These are phyloP conservation scores for Teleogryllus oceanicus DNA, from an alignment of 2,888 invertebrate genomes.

Conservation along the genomic window DNA sequence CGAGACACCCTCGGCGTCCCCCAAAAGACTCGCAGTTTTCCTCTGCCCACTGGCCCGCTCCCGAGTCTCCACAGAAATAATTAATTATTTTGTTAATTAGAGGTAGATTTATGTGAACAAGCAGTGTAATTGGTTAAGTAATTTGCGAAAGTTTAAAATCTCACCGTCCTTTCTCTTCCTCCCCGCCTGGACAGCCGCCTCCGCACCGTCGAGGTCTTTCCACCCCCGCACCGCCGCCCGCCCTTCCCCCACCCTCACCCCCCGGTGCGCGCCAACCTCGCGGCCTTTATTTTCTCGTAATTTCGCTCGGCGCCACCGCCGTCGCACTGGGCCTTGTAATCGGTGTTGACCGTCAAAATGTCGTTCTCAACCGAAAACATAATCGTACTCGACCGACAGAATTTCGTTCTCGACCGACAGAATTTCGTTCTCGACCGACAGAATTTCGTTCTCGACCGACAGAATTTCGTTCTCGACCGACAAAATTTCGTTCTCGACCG, in stretches of 20 bases:
- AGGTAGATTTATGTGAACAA: slow-evolving; percentile 18
- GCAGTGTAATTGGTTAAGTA: slow-evolving; percentile 18
- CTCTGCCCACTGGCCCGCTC: neutral
- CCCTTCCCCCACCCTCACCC: too few species aligned
- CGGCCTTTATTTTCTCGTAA: slow-evolving; percentile 7
- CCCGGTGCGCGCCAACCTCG: neutral
- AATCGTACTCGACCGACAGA: too few species aligned
- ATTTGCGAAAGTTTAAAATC: slow-evolving; percentile 18
- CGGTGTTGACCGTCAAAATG: too few species aligned
- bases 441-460: too few species aligned
- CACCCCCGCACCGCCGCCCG: neutral
- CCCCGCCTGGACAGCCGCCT: neutral
- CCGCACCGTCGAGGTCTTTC: neutral
- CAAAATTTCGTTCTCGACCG: too few species aligned
- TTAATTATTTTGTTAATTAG: slow-evolving; percentile 18
- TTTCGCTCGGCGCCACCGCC: neutral
- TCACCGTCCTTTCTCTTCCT: neutral
- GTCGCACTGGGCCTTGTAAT: neutral
- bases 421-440: too few species aligned
- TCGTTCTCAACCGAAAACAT: too few species aligned
- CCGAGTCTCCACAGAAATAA: neutral
- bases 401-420: too few species aligned
- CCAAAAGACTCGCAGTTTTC: slow-evolving; percentile 1
- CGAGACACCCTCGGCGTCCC: neutral
- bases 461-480: too few species aligned